phyloP scores from a whole-genome alignment of 2,797 vertebrate genomes.

The Falco peregrinus region DNA sequence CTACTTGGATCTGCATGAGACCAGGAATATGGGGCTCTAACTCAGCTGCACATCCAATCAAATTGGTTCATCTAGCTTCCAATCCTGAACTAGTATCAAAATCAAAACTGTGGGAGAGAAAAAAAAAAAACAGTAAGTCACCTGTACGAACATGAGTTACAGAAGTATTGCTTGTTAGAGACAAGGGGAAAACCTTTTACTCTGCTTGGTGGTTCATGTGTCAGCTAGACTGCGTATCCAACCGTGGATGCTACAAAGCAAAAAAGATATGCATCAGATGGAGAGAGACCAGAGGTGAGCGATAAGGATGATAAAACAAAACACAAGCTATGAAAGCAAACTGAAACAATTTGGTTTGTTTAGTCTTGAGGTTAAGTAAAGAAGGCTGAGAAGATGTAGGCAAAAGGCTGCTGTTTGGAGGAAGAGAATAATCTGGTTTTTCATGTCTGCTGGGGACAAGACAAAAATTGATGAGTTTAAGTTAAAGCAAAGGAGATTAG shows the following conservation, averaged over 20 bases:
- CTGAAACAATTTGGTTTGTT: not conserved
- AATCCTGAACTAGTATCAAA: not conserved
- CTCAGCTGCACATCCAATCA: not conserved
- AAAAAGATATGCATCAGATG: not conserved
- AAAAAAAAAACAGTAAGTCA: rapidly evolving
- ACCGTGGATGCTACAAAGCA: not conserved
- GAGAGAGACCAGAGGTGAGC: not conserved
- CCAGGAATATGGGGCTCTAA: not conserved
- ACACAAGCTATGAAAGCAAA: not conserved
- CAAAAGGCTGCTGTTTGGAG: not conserved
- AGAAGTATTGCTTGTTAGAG: not conserved
- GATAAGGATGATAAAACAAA: not conserved
- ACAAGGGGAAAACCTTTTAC: not conserved
- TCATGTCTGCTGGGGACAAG: not conserved
- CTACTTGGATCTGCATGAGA: not conserved
- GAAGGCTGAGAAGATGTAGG: not conserved
- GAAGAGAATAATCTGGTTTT: not conserved
- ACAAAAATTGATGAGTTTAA: not conserved
- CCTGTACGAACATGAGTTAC: not conserved
- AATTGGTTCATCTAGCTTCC: not conserved
- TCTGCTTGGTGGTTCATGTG: rapidly evolving
- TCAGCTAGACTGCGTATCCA: not conserved
- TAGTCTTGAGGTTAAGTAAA: conserved; percentile 8
- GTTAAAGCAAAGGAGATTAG: not conserved
- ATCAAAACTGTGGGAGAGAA: not conserved